Base-by-base conservation (phyloP, 2,113 vertebrate species). In the Turnix velox region DNA sequence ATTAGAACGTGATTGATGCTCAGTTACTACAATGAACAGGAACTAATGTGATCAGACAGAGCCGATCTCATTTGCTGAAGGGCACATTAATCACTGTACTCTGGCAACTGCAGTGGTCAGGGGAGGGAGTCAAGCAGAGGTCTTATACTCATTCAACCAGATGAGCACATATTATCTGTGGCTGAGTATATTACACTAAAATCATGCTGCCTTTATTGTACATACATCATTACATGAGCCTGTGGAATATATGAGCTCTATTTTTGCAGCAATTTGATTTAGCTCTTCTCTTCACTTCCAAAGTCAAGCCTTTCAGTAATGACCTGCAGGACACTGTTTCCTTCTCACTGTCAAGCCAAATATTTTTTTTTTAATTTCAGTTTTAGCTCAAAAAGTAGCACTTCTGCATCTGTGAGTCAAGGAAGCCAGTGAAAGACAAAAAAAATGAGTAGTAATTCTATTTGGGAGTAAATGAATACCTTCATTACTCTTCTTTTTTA, bases 1-100 rank as follows among this genome's bases (percentile, higher is more conserved):
- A 97, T 97, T 95, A 96, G 94, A 89, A 95, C 57, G 68, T 96
- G 96, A 97, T 94, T 96, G 95, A 96, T 97, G 94, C 92, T 93
- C 84, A 75, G 94, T 94, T 96, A 88, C 94, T 93, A 75, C 95
- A 94, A 92, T 94, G 95, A 93, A 43, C 65, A 90, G 93, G 92
- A 96, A 88, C 93, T 95, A 96, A 97, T 86, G 46, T 15, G 58
- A 91, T 96, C 94, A 96, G 96, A 91, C 94, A 96, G 94, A 91
- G 31, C 78, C 0, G 22, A 88, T 96, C 94, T 94, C 94, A 88
- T 94, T 94, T 97, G 94, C 87, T 90, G 94, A 92, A 93, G 91
- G 68, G 68, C 89, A 93, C 95, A 96, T 97, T 97, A 96, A 97
- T 97, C 95, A 96, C 83, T 39, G 84, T 90, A 73, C 87, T 94